Evolutionary conservation across 2,888 invertebrate genomes (phyloP), one percentile per base, ranked within the genome.

Genomic region (Arrhopalites spinosus): DNA sequence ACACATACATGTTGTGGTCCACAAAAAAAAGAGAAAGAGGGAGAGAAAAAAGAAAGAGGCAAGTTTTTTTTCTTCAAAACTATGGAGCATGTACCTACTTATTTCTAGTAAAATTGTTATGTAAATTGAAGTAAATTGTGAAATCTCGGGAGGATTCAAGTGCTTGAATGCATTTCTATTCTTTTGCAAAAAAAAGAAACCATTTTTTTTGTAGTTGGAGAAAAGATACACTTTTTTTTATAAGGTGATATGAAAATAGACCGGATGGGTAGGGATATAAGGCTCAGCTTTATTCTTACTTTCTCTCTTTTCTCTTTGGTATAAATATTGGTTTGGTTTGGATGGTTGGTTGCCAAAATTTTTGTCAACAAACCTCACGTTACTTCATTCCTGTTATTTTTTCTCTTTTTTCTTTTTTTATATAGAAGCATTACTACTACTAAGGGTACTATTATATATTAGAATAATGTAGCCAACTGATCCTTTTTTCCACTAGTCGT

Each of bases 121-220:
- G 73, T 47, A 73, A 73, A 73, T 73, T 73, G 63, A 50, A 64
- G 63, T 73, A 73, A 73, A 73, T 73, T 73, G 73, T 73, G 29
- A 73, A 73, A 64, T 64, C 73, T 64, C 73, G 43, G 27, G 64
- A 64, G 73, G 43, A 27, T 45, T 63, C 25, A 45, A 45, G 63
- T 73, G 43, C 45, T 61, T 59, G 59, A 61, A 36, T 72, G 47
- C 47, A 23, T 47, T 64, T 69, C 50, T 17, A 13, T 50, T 73
- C 53, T 25, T 53, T 47, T 47, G 67, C 23, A 68, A 29, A n/a
- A n/a, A n/a, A n/a, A n/a, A 64, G 5, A 25, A 25, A 27, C 67
- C 23, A 68, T 68, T 27, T 68, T 68, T 36, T 7, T 36, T 11
- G 5, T 69, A 2, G 27, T 2, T n/a, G 50, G 25, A 53, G 29